These are phyloP conservation scores for Andrena flavipes DNA, from an alignment of 2,888 invertebrate genomes.

Conservation along the genomic window DNA sequence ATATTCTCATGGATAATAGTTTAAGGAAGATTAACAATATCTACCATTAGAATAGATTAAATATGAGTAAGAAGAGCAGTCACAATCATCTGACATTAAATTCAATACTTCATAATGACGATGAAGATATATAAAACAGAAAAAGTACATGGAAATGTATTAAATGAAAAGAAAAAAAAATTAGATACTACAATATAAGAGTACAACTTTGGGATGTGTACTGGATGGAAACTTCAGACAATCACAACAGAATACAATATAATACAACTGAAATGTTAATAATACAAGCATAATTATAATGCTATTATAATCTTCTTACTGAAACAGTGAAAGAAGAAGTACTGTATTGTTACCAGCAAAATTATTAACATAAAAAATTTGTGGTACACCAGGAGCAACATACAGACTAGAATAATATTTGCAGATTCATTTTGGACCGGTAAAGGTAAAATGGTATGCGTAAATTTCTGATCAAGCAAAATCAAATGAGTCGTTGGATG, in stretches of 20 bases:
- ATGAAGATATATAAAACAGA: conserved; percentile 66
- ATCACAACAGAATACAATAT: conserved; percentile 51
- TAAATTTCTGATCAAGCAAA: conserved; percentile 37
- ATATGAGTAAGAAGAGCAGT: conserved; percentile 65
- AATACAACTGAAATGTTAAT: conserved; percentile 55
- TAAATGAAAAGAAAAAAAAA: conserved; percentile 60
- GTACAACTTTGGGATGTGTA: conserved; percentile 80
- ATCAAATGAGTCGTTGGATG: conserved; percentile 47
- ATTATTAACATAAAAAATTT: conserved; percentile 36
- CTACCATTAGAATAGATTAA: conserved; percentile 42
- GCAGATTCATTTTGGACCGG: conserved; percentile 40
- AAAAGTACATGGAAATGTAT: conserved; percentile 65
- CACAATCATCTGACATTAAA: conserved; percentile 75
- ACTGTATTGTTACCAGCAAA: conserved; percentile 33
- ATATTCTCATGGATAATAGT: conserved; percentile 25
- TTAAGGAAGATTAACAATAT: conserved; percentile 31
- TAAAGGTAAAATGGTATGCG: conserved; percentile 27
- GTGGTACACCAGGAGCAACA: conserved; percentile 38
- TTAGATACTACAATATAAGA: conserved; percentile 65
- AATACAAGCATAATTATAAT: conserved; percentile 46
- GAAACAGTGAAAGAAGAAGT: conserved; percentile 33
- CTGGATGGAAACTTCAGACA: conserved; percentile 75
- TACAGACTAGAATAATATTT: conserved; percentile 55
- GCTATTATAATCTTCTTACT: conserved; percentile 20
- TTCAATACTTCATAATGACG: conserved; percentile 62